A percentile compares a stretch with the other conserved stretches of the same genome.
phyloP scores from a whole-genome alignment of 1,140 invertebrate species.

The Lordiphosa clarofinis region DNA sequence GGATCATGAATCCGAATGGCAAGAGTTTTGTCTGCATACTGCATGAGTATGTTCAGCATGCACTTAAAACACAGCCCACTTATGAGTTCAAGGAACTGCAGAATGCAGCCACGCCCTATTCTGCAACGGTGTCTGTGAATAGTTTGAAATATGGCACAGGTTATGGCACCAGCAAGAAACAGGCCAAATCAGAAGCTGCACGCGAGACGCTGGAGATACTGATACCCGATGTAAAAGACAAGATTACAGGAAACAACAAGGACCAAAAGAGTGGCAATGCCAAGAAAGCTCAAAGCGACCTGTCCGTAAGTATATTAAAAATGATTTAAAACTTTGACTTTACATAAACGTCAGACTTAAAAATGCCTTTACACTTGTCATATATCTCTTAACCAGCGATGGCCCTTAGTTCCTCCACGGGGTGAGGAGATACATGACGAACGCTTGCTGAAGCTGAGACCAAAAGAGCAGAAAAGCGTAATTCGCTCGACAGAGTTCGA shows the following conservation, averaged over 20 bases:
- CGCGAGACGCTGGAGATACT: constrained; percentile 93
- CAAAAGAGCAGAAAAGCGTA: too few species aligned
- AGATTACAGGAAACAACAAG: constrained; percentile 85
- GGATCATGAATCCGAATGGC: constrained; percentile 96
- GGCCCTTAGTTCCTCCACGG: too few species aligned
- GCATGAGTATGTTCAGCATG: constrained; percentile 97
- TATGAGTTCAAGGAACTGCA: constrained; percentile 97
- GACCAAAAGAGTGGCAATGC: constrained; percentile 76
- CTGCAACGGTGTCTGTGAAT: constrained; percentile 94
- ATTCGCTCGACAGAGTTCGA: too few species aligned
- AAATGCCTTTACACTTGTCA: too few species aligned
- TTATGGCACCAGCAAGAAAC: constrained; percentile 95
- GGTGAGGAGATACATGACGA: too few species aligned
- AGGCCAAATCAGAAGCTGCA: constrained; percentile 96
- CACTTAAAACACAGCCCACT: constrained; percentile 93
- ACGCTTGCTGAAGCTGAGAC: too few species aligned
- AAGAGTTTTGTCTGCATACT: constrained; percentile 97
- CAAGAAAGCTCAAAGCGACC: constrained; percentile 82
- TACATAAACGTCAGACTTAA: background rate
- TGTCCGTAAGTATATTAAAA: constrained; percentile 81
- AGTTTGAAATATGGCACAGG: constrained; percentile 95
- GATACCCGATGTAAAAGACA: constrained; percentile 95
- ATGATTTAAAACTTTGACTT: too few species aligned
- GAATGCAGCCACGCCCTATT: constrained; percentile 95
- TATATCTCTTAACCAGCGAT: too few species aligned